Evolutionary conservation across 2,888 invertebrate species (phyloP).

Genomic region (Notodonta dromedarius): DNA sequence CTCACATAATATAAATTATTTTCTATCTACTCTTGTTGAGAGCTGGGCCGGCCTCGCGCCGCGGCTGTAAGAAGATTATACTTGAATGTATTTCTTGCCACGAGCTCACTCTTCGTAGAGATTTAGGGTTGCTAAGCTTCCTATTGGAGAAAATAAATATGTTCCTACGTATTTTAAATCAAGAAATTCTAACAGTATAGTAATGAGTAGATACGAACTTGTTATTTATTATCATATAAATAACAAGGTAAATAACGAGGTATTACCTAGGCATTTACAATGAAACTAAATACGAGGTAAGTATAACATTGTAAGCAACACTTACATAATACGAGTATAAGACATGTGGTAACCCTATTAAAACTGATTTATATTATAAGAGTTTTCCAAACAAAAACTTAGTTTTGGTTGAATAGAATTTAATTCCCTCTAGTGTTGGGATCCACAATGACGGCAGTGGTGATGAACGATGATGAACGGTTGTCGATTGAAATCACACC

Average conservation of each 20-base stretch:
- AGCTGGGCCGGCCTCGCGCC: not conserved
- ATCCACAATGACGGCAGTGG: constrained; percentile 12
- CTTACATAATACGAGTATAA: no score
- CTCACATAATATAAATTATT: not conserved
- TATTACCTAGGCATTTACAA: no score
- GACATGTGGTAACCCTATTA: no score
- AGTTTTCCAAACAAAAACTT: not conserved
- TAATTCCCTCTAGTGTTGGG: constrained; percentile 10
- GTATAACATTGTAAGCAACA: no score
- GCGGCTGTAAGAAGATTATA: not conserved
- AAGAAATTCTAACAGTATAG: no score
- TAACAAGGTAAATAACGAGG: no score
- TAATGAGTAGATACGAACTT: no score
- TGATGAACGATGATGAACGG: constrained; percentile 17
- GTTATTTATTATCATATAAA: no score
- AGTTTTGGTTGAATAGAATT: not conserved
- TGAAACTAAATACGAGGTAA: no score
- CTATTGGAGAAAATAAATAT: not conserved
- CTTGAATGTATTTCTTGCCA: not conserved
- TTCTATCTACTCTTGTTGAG: not conserved
- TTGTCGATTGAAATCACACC: constrained; percentile 6
- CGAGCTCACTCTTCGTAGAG: not conserved
- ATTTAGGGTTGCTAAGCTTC: not conserved
- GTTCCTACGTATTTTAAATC: no score
- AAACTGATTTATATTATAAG: not conserved